phyloP scores from a whole-genome alignment of 2,113 vertebrate species.

The Thamnophis sirtalis region DNA sequence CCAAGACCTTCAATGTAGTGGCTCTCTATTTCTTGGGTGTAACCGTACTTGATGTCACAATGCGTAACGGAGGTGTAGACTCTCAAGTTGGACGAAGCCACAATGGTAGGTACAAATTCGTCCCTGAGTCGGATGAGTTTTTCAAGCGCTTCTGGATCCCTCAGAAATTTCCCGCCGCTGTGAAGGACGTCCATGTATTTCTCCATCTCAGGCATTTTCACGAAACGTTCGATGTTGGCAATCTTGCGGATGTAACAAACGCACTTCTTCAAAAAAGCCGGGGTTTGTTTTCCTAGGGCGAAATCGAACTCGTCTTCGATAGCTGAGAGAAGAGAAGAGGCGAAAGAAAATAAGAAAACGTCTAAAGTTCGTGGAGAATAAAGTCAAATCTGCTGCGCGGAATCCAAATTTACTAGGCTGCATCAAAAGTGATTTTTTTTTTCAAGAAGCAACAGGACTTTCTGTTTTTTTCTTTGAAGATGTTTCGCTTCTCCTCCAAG shows the following conservation, averaged over 20 bases:
- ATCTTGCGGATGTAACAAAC: constrained; percentile 99
- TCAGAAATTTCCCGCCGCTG: constrained; percentile 75
- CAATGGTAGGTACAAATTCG: constrained; percentile 95
- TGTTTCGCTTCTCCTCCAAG: no score
- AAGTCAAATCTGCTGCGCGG: not conserved
- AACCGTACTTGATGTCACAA: constrained; percentile 97
- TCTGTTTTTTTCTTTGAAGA: no score
- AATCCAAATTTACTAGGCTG: not conserved
- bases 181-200: constrained; percentile 91
- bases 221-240: constrained; percentile 92
- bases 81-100: constrained; percentile 91
- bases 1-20: constrained; percentile 97
- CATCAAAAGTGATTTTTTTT: not conserved
- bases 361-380: constrained; percentile 39
- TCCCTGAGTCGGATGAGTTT: constrained; percentile 92
- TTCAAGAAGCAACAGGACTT: no score
- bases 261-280: constrained; percentile 96
- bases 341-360: constrained; percentile 15
- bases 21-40: constrained; percentile 94
- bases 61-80: constrained; percentile 97
- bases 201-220: constrained; percentile 91
- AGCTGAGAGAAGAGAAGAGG: constrained; percentile 69
- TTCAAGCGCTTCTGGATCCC: constrained; percentile 92
- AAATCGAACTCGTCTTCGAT: constrained; percentile 98
- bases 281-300: constrained; percentile 94